Conservation (phyloP, 2,888 invertebrate species). For the Keiferia lycopersicella region DNA sequence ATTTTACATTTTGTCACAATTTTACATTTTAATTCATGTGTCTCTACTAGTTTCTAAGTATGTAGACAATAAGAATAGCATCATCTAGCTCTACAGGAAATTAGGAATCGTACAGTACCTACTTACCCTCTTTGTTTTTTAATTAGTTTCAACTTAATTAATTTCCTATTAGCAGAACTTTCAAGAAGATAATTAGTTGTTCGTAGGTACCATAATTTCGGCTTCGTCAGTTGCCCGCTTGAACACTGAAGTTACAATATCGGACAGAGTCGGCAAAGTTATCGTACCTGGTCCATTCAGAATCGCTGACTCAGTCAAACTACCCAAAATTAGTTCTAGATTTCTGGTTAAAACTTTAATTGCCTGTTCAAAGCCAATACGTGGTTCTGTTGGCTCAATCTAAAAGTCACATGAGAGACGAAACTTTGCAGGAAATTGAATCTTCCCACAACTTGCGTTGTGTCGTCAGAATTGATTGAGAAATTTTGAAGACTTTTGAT, state of each 20-base stretch:
- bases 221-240: conserved; percentile 44
- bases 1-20: background rate
- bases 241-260: conserved; percentile 60
- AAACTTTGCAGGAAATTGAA: conserved; percentile 41
- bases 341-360: conserved; percentile 79
- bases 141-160: conserved; percentile 7
- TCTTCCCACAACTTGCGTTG: conserved; percentile 42
- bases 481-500: background rate
- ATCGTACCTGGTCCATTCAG: conserved; percentile 53
- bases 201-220: conserved; percentile 1
- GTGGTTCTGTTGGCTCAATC: conserved; percentile 61
- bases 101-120: too few species aligned
- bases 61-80: too few species aligned
- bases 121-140: too few species aligned
- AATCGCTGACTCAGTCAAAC: conserved; percentile 74
- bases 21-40: too few species aligned
- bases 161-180: conserved; percentile 13
- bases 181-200: conserved; percentile 32
- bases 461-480: background rate
- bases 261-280: conserved; percentile 53
- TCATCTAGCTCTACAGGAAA: too few species aligned
- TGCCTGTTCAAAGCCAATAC: conserved; percentile 73
- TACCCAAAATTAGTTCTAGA: conserved; percentile 75
- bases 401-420: conserved; percentile 50
- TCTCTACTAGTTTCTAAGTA: too few species aligned